Conservation (phyloP, 2,113 vertebrate species). For the Uria aalge region DNA sequence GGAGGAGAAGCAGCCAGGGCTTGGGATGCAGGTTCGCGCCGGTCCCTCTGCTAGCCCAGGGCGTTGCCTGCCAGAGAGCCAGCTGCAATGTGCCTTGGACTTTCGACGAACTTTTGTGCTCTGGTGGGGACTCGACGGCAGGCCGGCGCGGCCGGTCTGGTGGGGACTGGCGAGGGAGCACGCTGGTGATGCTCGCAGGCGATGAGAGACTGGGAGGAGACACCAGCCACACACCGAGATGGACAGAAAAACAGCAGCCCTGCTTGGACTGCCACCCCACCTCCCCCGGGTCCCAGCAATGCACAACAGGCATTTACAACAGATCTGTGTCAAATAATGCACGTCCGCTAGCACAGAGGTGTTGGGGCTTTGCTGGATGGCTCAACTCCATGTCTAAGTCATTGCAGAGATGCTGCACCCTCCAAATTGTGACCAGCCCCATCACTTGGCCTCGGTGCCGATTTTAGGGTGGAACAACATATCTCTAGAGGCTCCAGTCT, state of each 20-base stretch:
- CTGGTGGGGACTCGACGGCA: not conserved
- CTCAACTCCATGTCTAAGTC: not conserved
- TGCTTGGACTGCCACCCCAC: not conserved
- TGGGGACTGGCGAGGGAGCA: not conserved
- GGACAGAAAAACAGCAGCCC: not conserved
- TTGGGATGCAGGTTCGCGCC: not conserved
- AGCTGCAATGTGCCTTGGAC: slow-evolving; percentile 34
- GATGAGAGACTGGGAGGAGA: not conserved
- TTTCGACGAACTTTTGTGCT: slow-evolving; percentile 56
- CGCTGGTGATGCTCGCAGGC: not conserved
- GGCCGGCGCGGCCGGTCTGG: not conserved
- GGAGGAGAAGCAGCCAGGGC: not conserved
- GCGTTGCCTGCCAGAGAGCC: not conserved
- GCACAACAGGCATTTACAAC: not conserved
- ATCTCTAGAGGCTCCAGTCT: not conserved
- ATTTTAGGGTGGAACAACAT: not conserved
- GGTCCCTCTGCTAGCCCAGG: not conserved
- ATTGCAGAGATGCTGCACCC: not conserved
- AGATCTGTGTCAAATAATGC: not conserved
- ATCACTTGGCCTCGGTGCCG: not conserved
- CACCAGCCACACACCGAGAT: not conserved
- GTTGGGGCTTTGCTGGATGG: not conserved
- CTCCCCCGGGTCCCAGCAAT: not conserved
- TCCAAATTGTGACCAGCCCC: not conserved
- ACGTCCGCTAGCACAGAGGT: not conserved